Base-by-base conservation (phyloP, 2,113 vertebrate genomes). In the Falco punctatus region DNA sequence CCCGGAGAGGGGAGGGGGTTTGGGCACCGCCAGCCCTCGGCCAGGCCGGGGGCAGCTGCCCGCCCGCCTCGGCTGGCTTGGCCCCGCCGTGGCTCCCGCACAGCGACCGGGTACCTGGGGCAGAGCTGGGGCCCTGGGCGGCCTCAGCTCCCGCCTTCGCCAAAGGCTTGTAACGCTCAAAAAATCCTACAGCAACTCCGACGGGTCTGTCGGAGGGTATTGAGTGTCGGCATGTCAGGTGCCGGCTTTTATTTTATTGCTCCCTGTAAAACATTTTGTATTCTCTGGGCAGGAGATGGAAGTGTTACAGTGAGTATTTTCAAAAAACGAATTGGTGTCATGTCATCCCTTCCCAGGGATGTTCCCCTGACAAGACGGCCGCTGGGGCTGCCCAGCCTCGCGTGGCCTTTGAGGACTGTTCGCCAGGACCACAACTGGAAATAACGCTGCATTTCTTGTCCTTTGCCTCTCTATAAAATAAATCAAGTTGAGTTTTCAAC, bases 401-500 rank as follows among this genome's bases (percentile, higher is more conserved):
- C 38, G 4, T 6, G 74, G 71, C 23, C 52, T 90, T 65, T 54
- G 13, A 59, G 85, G 40, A 27, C 17, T 33, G 16, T 57, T 81
- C 89, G 91, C 78, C 90, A 91, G 81, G 72, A 67, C 55, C 55
- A 27, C 83, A 67, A 11, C 23, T 94, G 88, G 94, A 69, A 91
- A 84, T 84, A 81, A 30, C 5, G 10, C 51, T 78, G 75, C 67
- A 55, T 90, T 88, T 90, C 71, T 94, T 75, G 74, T 91, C 87
- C 93, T 95, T 83, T 88, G 88, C 75, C 85, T 88, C 85, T 48
- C 82, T 19, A 16, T 64, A 92, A 92, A 81, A 93, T 95, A 96
- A 94, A 95, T 96, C 94, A 87, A 91, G 62, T 78, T 55, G 92
- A 69, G 70, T 92, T 90, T 94, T 91, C 93, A 91, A 21, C 66